Evolutionary conservation across 2,888 invertebrate genomes (phyloP).

Genomic region (Darwinula stevensoni): DNA sequence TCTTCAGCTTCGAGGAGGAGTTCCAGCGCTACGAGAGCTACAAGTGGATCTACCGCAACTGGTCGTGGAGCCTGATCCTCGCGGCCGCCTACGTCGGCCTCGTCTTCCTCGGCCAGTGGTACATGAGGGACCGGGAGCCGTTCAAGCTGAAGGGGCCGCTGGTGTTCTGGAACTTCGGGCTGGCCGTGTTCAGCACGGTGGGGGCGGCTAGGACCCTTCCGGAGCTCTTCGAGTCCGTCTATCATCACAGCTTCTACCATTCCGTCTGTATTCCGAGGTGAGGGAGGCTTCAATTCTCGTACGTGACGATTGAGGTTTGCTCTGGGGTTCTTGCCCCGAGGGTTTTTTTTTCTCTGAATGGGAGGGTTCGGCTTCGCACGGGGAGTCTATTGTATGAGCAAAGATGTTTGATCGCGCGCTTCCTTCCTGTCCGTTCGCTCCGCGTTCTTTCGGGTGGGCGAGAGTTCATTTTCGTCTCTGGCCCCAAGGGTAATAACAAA

Average conservation of each 20-base stretch:
- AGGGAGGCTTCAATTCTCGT: too few relatives aligned
- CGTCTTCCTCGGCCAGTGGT: conserved; percentile 17
- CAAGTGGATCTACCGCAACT: conserved; percentile 10
- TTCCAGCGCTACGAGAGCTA: conserved; percentile 1
- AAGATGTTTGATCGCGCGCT: too few relatives aligned
- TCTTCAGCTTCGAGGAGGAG: conserved; percentile 3
- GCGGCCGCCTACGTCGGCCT: conserved; percentile 16
- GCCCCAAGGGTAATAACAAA: too few relatives aligned
- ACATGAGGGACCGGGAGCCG: conserved; percentile 17
- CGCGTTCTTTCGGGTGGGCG: too few relatives aligned
- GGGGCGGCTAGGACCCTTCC: conserved; percentile 18
- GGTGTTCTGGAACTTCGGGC: conserved; percentile 18
- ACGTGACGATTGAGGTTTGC: too few relatives aligned
- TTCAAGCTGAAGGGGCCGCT: conserved; percentile 18
- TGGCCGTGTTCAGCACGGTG: conserved; percentile 20
- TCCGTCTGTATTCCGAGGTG: conserved; percentile 20
- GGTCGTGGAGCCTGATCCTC: conserved; percentile 10
- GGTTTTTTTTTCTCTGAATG: too few relatives aligned
- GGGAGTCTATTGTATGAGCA: too few relatives aligned
- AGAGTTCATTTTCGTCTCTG: too few relatives aligned
- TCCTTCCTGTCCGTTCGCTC: too few relatives aligned
- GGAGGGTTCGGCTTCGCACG: too few relatives aligned
- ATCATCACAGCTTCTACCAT: conserved; percentile 16
- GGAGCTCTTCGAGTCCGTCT: conserved; percentile 15
- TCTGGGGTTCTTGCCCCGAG: too few relatives aligned